A percentile compares a stretch with the other conserved stretches of the same genome.
phyloP scores from a whole-genome alignment of 1,140 invertebrate species.

The Drosophila kurseongensis region DNA sequence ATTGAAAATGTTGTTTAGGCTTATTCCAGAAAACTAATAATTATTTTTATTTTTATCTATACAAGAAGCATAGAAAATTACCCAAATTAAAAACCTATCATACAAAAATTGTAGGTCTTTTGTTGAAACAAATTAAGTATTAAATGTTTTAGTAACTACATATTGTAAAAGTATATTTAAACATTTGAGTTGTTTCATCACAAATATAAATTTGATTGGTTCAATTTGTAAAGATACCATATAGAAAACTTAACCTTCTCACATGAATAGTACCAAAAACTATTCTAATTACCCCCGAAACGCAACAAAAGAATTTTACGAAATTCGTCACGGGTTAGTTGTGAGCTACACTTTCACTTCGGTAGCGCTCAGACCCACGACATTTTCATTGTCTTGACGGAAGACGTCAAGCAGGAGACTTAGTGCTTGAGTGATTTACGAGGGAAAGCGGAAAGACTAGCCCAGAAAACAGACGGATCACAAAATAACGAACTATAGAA shows the following conservation, averaged over 20 bases:
- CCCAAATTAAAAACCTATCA: no score
- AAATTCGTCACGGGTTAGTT: conserved; percentile 29
- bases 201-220: no score
- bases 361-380: conserved; percentile 31
- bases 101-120: no score
- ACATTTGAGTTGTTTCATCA: no score
- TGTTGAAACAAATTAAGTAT: no score
- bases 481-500: conserved; percentile 10
- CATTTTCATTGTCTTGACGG: conserved; percentile 43
- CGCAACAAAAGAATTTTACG: conserved; percentile 10
- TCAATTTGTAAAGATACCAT: no score
- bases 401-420: conserved; percentile 20
- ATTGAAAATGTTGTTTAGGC: not conserved
- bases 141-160: no score
- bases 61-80: no score
- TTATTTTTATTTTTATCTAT: not conserved
- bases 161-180: no score
- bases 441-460: conserved; percentile 55
- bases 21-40: not conserved
- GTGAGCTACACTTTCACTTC: conserved; percentile 49
- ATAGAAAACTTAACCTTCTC: not conserved
- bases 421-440: conserved; percentile 66
- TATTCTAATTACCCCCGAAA: conserved; percentile 28
- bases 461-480: conserved; percentile 21
- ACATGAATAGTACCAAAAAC: not conserved